A percentile compares a stretch with the other conserved stretches of the same genome.
phyloP scores from a whole-genome alignment of 2,113 vertebrate genomes.

The Mesitornis unicolor region DNA sequence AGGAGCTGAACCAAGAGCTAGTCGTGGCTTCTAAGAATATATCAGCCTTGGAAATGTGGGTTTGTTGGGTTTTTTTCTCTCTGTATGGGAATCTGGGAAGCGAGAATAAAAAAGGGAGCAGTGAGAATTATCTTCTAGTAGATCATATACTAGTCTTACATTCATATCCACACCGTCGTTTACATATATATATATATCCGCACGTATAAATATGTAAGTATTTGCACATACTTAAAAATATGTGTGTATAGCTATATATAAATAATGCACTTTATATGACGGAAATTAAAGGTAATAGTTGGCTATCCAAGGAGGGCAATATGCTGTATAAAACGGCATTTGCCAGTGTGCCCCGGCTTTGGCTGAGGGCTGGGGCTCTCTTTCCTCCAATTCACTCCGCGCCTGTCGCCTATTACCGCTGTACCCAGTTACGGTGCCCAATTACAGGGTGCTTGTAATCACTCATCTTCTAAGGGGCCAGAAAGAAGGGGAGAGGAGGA shows the following conservation, averaged over 20 bases:
- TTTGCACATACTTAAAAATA: neutral
- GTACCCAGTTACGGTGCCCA: neutral
- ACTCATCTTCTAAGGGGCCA: neutral
- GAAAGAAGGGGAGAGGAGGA: neutral
- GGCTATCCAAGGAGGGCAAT: constrained; percentile 65
- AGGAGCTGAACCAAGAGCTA: neutral
- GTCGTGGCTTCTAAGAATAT: neutral
- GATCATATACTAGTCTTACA: neutral
- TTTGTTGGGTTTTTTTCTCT: neutral
- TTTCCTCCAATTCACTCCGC: constrained; percentile 65
- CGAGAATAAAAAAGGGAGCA: neutral
- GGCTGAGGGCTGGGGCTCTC: constrained; percentile 72
- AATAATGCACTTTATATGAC: neutral
- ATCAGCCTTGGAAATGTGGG: neutral
- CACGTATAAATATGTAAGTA: neutral
- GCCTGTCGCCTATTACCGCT: neutral
- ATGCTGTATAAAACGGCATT: constrained; percentile 75
- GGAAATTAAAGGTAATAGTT: neutral
- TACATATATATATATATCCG: neutral
- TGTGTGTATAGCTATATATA: neutral
- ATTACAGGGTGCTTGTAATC: neutral
- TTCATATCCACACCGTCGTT: neutral
- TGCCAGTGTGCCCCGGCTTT: constrained; percentile 66
- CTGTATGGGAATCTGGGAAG: neutral
- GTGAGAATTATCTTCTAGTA: neutral